Conservation (phyloP, 1,140 invertebrate genomes). For the Nasonia longicornis region DNA sequence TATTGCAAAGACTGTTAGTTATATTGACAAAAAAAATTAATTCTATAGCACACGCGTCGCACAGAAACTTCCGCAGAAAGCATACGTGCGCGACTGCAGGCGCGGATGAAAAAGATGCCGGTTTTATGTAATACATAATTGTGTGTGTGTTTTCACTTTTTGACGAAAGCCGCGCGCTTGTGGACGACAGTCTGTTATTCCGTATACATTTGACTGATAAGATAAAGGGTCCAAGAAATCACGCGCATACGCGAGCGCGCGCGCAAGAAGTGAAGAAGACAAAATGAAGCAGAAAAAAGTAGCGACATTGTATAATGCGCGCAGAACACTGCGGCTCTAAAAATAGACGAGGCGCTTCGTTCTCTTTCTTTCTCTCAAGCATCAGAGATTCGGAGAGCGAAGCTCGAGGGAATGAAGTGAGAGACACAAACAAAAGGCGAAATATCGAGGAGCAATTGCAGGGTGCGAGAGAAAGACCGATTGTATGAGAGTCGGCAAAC, state of each 20-base stretch:
- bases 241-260: not conserved
- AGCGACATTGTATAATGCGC: not conserved
- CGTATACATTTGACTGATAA: conserved; percentile 5
- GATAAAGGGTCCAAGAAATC: conserved; percentile 6
- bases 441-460: conserved; percentile 16
- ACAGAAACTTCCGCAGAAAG: not conserved
- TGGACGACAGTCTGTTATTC: no score
- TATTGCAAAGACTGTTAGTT: no score
- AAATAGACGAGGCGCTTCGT: not conserved
- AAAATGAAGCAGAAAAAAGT: not conserved
- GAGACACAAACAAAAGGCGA: conserved; percentile 19
- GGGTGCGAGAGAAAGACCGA: not conserved
- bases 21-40: not conserved
- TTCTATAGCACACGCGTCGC: not conserved
- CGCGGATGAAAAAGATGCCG: conserved; percentile 1
- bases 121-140: conserved; percentile 24
- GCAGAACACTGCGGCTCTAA: not conserved
- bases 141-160: not conserved
- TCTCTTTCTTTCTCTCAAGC: not conserved
- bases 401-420: not conserved
- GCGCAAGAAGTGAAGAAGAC: not conserved
- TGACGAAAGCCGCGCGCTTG: not conserved
- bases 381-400: not conserved
- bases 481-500: not conserved
- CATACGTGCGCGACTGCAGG: not conserved